These are phyloP conservation scores for Tyrannus savana DNA, from an alignment of 2,113 vertebrate species.

Conservation along the genomic window DNA sequence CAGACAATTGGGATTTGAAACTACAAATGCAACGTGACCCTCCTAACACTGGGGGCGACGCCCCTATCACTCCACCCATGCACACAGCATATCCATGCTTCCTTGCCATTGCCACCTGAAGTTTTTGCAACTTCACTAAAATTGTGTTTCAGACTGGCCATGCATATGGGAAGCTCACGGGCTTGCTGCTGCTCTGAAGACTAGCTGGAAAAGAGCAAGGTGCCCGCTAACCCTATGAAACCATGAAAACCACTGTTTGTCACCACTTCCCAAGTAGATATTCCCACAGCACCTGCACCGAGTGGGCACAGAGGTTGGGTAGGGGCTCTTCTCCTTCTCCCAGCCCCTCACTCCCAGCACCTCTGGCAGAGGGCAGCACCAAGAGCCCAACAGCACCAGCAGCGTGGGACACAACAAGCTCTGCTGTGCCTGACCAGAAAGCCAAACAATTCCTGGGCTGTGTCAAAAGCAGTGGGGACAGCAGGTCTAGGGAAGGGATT, in stretches of 20 bases:
- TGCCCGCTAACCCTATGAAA: fast-evolving
- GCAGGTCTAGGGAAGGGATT: neutral
- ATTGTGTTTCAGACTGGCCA: fast-evolving
- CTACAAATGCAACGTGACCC: fast-evolving
- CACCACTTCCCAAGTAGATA: fast-evolving
- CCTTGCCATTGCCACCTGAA: fast-evolving
- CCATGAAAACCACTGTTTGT: fast-evolving
- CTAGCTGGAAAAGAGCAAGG: fast-evolving
- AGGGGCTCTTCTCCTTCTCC: too few relatives aligned
- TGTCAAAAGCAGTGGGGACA: neutral
- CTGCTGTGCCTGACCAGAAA: fast-evolving
- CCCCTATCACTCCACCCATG: fast-evolving
- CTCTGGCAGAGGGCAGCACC: fast-evolving
- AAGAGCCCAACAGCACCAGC: neutral
- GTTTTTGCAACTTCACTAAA: neutral
- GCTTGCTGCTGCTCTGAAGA: neutral
- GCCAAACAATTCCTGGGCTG: neutral
- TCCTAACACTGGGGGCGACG: fast-evolving
- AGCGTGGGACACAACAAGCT: too few relatives aligned
- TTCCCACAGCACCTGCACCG: fast-evolving
- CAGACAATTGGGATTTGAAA: neutral
- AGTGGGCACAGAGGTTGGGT: neutral
- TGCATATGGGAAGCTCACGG: fast-evolving
- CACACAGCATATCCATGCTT: fast-evolving
- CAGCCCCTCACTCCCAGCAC: neutral